Evolutionary conservation across 2,797 vertebrate genomes (phyloP), one percentile per base, ranked within the genome.

Genomic region (Sitta carolinensis): DNA sequence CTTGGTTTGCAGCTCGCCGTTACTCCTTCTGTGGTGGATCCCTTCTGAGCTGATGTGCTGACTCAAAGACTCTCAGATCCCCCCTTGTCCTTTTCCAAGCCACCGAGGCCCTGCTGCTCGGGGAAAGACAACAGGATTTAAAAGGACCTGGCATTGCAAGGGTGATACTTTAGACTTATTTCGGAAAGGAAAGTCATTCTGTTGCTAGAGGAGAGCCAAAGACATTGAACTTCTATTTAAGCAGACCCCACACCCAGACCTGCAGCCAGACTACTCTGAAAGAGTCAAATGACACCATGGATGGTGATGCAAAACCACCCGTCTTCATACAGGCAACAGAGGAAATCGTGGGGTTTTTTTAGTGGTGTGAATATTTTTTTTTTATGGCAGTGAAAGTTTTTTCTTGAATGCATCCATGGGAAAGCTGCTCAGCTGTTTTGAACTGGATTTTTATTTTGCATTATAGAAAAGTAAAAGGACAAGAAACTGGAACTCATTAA

Each of bases 1-100:
- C 98, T 99, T 98, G 97, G 98, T 99, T 99, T 98, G 96, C 99
- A 99, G 99, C 98, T 98, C 98, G 98, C 72, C 98, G 98, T 95
- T 99, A 98, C 94, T 97, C 98, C 87, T 98, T 99, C 98, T 98
- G 98, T 98, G 98, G 98, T 96, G 97, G 98, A 96, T 97, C 98
- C 97, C 98, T 99, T 98, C 98, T 99, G 98, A 99, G 98, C 98
- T 99, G 98, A 99, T 86, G 96, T 96, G 96, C 94, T 94, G 95
- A 96, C 89, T 93, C 97, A 97, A 91, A 96, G 97, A 91, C 89
- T 92, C 93, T 91, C 85, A 80, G 91, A 93, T 73, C 30, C 38
- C 77, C 93, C 79, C 64, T 93, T 97, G 86, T 94, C 95, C 95
- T 95, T 94, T 95, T 94, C 87, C 95, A 96, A 92, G 93, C 91